Base-by-base conservation (phyloP, 2,797 vertebrate genomes). In the Rhynchotus rufescens region DNA sequence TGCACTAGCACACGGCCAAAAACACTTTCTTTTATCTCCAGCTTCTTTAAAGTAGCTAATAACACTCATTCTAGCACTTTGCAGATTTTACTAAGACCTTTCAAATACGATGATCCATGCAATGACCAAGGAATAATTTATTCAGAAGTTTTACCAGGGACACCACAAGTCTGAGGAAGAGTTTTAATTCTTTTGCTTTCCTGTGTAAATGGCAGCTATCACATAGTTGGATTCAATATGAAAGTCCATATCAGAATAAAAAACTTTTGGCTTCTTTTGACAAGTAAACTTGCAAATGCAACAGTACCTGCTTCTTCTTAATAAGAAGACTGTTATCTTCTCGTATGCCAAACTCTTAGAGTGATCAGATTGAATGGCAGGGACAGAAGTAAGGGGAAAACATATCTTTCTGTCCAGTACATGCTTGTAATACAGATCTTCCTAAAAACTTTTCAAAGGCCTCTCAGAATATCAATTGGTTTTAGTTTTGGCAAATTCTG, bases 401-500 rank as follows among this genome's bases (percentile, higher is more conserved):
- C 4, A 28, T 32, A 36, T 5, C 2, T 62, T 56, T 56, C 5
- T 83, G 83, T 22, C 69, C 25, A 3, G 0, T 42, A 47, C 5
- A 79, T 62, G 23, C 28, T 17, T 54, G 20, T 57, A 90, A 84
- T 64, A 86, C 77, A 84, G 64, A 71, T 19, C 32, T 81, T 57
- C 23, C 32, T 38, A 28, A 79, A 65, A 59, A 77, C 64, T 92
- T 81, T 56, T 83, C 47, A 73, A 80, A 91, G 54, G 47, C 10
- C 28, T 62, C 13, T 78, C 51, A 69, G 69, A 76, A 49, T 32
- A 81, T 49, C 40, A 71, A 17, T 4, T 67, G 30, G 20, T 88
- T 94, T 57, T 40, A 88, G 78, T 88, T 92, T 80, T 81, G 80
- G 74, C 32, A 84, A 88, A 92, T 86, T 79, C 74, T 89, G 12